Percentiles rank a stretch among this genome's conserved stretches.
Conservation (phyloP, 1,140 invertebrate genomes). For the Drosophila malerkotliana region DNA sequence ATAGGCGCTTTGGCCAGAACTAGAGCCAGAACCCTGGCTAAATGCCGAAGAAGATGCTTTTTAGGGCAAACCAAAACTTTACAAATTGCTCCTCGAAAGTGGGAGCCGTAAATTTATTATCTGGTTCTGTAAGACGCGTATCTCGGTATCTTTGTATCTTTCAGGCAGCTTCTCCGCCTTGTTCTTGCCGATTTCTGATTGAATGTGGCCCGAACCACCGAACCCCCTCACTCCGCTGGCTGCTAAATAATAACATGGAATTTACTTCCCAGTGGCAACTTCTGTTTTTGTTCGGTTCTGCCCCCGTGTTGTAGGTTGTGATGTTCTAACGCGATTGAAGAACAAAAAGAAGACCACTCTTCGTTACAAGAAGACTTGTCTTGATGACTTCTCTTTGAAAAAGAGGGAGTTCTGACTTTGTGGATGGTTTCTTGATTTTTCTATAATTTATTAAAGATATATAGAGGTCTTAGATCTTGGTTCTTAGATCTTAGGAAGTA, state of each 20-base stretch:
- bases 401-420: neutral
- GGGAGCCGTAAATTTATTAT: conserved; percentile 28
- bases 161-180: conserved; percentile 4
- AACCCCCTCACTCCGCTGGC: neutral
- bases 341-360: conserved; percentile 14
- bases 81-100: conserved; percentile 6
- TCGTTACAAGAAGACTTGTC: conserved; percentile 47
- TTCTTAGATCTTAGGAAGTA: no score
- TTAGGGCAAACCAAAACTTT: conserved; percentile 22
- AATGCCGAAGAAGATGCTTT: conserved; percentile 6
- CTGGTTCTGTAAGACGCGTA: conserved; percentile 21
- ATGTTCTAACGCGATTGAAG: conserved; percentile 26
- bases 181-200: conserved; percentile 49
- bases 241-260: conserved; percentile 47
- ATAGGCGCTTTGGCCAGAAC: conserved; percentile 16
- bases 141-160: conserved; percentile 7
- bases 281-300: conserved; percentile 23
- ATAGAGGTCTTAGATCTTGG: no score
- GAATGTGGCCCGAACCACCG: conserved; percentile 32
- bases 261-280: conserved; percentile 43
- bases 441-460: no score
- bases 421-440: no score
- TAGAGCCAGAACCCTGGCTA: neutral
- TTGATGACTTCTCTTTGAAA: conserved; percentile 14
- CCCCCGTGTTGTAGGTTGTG: conserved; percentile 24